Evolutionary conservation across 1,140 invertebrate species (phyloP).

Genomic region (Latrodectus geometricus): DNA sequence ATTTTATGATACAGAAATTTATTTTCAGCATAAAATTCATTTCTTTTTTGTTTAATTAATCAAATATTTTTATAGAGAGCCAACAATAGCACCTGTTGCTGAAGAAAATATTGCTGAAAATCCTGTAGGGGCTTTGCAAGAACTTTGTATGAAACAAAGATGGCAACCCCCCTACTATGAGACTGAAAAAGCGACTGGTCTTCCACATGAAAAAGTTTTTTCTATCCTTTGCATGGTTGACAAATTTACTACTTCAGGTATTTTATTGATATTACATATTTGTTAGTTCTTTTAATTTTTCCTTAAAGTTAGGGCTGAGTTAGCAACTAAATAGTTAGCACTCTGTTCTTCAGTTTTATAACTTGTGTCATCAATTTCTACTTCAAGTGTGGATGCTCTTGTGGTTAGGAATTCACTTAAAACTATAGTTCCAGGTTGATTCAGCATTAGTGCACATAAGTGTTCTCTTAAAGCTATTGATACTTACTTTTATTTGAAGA

Average conservation of each 20-base stretch:
- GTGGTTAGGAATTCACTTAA: too few species aligned
- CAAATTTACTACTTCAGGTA: constrained; percentile 74
- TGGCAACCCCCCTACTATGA: constrained; percentile 95
- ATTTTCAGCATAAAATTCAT: too few species aligned
- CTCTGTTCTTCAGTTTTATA: too few species aligned
- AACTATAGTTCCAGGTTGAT: too few species aligned
- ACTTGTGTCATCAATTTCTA: too few species aligned
- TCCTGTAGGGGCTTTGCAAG: constrained; percentile 91
- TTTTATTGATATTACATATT: background rate
- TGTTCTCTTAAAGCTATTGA: too few species aligned
- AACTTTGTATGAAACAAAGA: constrained; percentile 93
- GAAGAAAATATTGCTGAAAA: constrained; percentile 72
- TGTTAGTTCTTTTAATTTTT: background rate
- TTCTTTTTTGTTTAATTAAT: too few species aligned
- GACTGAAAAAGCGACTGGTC: constrained; percentile 84
- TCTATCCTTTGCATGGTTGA: constrained; percentile 87
- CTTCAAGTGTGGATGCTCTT: too few species aligned
- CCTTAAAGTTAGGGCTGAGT: background rate
- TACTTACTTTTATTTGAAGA: too few species aligned
- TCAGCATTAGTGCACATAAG: too few species aligned
- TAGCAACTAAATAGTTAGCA: too few species aligned
- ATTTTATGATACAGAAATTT: too few species aligned
- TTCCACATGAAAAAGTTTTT: constrained; percentile 92
- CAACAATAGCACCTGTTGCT: constrained; percentile 32
- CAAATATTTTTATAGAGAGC: constrained; percentile 46